A percentile compares a stretch with the other conserved stretches of the same genome.
phyloP scores from a whole-genome alignment of 2,888 invertebrate genomes.

The Calameuta idolon region DNA sequence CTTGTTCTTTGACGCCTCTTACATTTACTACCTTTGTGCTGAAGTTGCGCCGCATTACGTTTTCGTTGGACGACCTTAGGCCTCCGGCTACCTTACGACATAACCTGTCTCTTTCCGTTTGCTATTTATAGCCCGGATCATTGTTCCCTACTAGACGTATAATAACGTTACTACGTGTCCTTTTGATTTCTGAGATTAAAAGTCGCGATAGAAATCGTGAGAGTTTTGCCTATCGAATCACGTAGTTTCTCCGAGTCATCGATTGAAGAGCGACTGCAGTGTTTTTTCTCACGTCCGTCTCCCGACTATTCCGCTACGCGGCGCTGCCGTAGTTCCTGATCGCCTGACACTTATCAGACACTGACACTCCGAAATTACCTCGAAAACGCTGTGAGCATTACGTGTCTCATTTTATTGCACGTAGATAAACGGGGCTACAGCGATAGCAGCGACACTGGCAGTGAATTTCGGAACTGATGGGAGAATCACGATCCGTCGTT shows the following conservation, averaged over 20 bases:
- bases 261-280: background rate
- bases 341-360: background rate
- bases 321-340: background rate
- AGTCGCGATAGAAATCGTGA: background rate
- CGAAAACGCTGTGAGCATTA: too few relatives aligned
- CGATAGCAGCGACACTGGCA: too few relatives aligned
- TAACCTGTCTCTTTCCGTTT: background rate
- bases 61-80: background rate
- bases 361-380: too few relatives aligned
- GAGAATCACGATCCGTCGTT: too few relatives aligned
- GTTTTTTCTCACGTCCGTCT: background rate
- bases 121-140: background rate
- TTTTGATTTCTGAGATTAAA: background rate
- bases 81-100: background rate
- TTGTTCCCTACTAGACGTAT: background rate
- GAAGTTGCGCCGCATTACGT: background rate
- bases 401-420: too few relatives aligned
- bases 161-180: background rate
- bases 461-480: too few relatives aligned
- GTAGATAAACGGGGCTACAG: too few relatives aligned
- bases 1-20: background rate
- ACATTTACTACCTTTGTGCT: background rate
- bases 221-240: background rate
- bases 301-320: background rate
- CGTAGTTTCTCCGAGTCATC: background rate